Evolutionary conservation across 2,797 vertebrate genomes (phyloP).

Genomic region (Urosaurus nigricauda): DNA sequence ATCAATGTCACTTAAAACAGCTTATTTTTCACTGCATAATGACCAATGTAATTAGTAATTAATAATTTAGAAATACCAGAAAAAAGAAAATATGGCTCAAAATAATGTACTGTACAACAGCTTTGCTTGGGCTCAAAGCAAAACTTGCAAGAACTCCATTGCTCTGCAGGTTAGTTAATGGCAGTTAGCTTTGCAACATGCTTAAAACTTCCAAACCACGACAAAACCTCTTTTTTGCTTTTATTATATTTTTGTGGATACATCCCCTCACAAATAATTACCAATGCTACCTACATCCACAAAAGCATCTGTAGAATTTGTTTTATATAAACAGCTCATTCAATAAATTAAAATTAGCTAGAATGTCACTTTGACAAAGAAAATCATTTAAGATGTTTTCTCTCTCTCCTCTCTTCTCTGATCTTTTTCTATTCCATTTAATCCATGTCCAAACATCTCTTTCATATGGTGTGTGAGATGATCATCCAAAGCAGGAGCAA

Average conservation of each 20-base stretch:
- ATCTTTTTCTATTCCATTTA: conserved; percentile 33
- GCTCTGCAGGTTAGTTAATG: not conserved
- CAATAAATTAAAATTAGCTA: conserved; percentile 62
- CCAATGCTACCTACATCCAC: conserved; percentile 57
- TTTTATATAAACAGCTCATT: conserved; percentile 27
- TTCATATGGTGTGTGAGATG: conserved; percentile 54
- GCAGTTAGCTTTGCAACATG: conserved; percentile 3
- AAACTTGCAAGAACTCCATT: too few species aligned
- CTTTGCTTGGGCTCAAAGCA: not conserved
- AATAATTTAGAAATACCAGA: not conserved
- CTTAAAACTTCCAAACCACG: not conserved
- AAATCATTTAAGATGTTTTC: conserved; percentile 63
- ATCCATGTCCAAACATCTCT: conserved; percentile 46
- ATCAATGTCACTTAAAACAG: conserved; percentile 6
- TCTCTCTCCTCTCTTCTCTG: conserved; percentile 28
- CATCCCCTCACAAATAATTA: conserved; percentile 43
- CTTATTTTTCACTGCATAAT: not conserved
- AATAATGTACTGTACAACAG: not conserved
- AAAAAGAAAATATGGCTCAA: not conserved
- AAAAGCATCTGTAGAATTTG: conserved; percentile 43
- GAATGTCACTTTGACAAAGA: conserved; percentile 66
- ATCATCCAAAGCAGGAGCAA: conserved; percentile 29
- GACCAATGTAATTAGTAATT: not conserved
- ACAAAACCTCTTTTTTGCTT: not conserved
- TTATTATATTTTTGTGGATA: not conserved